Conservation (phyloP, 2,888 invertebrate genomes). For the Pollenia angustigena region DNA sequence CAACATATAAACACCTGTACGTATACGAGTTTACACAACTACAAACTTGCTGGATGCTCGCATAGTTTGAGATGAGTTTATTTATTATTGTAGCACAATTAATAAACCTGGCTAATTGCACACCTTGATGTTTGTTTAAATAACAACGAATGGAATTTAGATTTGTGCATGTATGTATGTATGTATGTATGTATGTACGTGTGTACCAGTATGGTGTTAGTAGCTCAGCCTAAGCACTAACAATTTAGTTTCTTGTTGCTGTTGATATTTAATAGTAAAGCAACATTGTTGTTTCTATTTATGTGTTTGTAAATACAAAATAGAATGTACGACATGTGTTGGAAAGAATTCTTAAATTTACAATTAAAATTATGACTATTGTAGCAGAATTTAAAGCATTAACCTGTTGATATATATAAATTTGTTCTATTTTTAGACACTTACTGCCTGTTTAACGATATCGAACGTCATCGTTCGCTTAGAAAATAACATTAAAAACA, state of each 20-base stretch:
- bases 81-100: slow-evolving; percentile 70
- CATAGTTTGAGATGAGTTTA: slow-evolving; percentile 56
- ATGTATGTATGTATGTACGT: background rate
- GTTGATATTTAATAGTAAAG: background rate
- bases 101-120: slow-evolving; percentile 73
- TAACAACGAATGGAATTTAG: slow-evolving; percentile 48
- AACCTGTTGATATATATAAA: too few relatives aligned
- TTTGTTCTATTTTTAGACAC: too few relatives aligned
- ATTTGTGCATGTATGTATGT: background rate
- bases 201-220: background rate
- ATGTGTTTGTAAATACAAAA: too few relatives aligned
- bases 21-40: slow-evolving; percentile 22
- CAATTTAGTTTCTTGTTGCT: slow-evolving; percentile 18
- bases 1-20: background rate
- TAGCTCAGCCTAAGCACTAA: background rate
- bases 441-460: too few relatives aligned
- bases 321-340: too few relatives aligned
- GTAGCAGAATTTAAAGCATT: background rate
- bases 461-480: too few relatives aligned
- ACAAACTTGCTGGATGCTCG: slow-evolving; percentile 25
- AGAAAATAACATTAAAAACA: too few relatives aligned
- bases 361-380: background rate
- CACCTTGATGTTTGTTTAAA: slow-evolving; percentile 70
- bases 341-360: too few relatives aligned
- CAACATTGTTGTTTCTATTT: background rate